Conservation (phyloP, 1,140 invertebrate species). For the Diplogasteroides magnus region DNA sequence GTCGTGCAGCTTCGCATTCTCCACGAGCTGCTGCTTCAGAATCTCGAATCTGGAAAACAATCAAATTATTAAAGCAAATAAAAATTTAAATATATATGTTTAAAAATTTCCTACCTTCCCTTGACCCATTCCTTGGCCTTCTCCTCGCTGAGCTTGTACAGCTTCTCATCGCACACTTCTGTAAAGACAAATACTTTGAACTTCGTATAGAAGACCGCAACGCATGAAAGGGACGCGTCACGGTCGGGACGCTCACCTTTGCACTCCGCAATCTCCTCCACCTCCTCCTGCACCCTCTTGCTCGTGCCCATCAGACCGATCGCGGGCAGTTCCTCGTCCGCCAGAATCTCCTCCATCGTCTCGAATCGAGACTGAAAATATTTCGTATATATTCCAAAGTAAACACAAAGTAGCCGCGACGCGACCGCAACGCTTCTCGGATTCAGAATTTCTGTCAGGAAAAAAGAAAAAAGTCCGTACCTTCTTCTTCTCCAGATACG, state of each 20-base stretch:
- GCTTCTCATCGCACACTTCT: slow-evolving; percentile 18
- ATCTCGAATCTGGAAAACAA: slow-evolving; percentile 2
- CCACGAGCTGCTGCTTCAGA: not conserved
- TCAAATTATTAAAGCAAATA: not conserved
- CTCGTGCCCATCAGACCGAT: slow-evolving; percentile 2
- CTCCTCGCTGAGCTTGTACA: slow-evolving; percentile 13
- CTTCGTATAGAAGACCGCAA: no score
- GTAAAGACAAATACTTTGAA: slow-evolving; percentile 7
- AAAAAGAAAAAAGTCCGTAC: no score
- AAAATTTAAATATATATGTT: not conserved
- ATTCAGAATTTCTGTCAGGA: no score
- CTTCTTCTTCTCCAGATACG: slow-evolving; percentile 5
- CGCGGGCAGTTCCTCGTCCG: slow-evolving; percentile 3
- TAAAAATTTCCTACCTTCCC: not conserved
- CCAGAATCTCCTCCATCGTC: slow-evolving; percentile 21
- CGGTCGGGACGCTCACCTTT: slow-evolving; percentile 10
- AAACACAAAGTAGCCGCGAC: no score
- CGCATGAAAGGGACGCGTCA: no score
- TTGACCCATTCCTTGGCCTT: slow-evolving; percentile 18
- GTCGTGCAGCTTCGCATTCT: slow-evolving; percentile 9
- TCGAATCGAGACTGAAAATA: slow-evolving; percentile 11
- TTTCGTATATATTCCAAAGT: no score
- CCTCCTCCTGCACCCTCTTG: slow-evolving; percentile 3
- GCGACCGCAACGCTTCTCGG: no score
- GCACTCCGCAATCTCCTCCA: not conserved